Conservation (phyloP, 2,113 vertebrate species). For the Vireo altiloquus region DNA sequence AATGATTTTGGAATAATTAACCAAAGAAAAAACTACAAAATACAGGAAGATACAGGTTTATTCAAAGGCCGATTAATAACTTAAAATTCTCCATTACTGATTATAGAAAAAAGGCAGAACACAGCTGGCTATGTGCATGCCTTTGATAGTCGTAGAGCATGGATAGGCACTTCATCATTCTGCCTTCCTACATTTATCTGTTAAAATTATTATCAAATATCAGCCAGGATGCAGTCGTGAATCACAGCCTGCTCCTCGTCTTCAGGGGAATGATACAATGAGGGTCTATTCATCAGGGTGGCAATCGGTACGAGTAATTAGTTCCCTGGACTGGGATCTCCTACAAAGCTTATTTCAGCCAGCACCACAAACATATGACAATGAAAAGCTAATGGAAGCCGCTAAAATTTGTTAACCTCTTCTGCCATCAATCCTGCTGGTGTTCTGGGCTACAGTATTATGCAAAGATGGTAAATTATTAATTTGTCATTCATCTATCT, state of each 20-base stretch:
- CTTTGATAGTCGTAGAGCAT: conserved; percentile 83
- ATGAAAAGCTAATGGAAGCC: conserved; percentile 85
- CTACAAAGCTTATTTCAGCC: conserved; percentile 84
- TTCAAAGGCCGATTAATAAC: conserved; percentile 65
- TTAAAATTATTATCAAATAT: conserved; percentile 98
- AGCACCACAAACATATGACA: conserved; percentile 80
- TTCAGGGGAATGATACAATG: conserved; percentile 86
- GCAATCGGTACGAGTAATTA: conserved; percentile 91
- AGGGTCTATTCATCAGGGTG: conserved; percentile 89
- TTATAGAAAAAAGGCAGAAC: conserved; percentile 51
- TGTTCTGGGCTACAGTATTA: conserved; percentile 74
- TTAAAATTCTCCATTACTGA: conserved; percentile 63
- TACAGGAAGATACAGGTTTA: conserved; percentile 36
- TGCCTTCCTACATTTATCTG: conserved; percentile 92
- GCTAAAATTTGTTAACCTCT: conserved; percentile 84
- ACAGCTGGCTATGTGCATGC: conserved; percentile 81
- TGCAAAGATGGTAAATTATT: conserved; percentile 94
- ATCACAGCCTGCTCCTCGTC: conserved; percentile 80
- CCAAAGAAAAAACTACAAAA: neutral
- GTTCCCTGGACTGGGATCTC: conserved; percentile 81
- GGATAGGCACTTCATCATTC: conserved; percentile 94
- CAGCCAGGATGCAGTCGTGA: conserved; percentile 82
- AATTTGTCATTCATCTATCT: conserved; percentile 85
- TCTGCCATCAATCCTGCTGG: conserved; percentile 79
- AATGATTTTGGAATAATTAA: neutral